A percentile compares a stretch with the other conserved stretches of the same genome.
phyloP scores from a whole-genome alignment of 2,888 invertebrate genomes.

The Nasonovia ribisnigri region DNA sequence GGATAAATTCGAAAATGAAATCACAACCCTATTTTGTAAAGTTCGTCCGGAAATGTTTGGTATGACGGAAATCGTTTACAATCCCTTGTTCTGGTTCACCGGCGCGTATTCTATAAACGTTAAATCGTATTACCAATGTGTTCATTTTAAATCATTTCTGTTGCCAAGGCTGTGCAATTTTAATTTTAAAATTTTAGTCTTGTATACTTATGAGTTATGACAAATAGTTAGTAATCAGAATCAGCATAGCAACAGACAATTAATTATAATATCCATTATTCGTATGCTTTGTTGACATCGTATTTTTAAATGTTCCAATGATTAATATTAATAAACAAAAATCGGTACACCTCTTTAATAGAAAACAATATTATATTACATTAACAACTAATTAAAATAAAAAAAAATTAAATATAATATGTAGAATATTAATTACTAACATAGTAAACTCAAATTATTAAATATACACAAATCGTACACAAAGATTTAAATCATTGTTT shows the following conservation, averaged over 20 bases:
- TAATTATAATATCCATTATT: neutral
- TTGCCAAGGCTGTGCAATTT: conserved; percentile 15
- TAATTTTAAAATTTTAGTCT: neutral
- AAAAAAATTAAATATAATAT: too few relatives aligned
- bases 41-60: conserved; percentile 16
- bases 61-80: conserved; percentile 29
- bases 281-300: neutral
- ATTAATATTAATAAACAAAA: too few relatives aligned
- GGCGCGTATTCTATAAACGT: conserved; percentile 6
- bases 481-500: neutral
- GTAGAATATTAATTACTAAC: neutral
- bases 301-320: neutral
- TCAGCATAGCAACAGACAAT: neutral
- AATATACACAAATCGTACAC: neutral
- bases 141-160: conserved; percentile 15
- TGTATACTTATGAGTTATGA: neutral
- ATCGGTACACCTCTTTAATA: neutral
- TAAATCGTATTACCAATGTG: neutral
- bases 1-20: neutral
- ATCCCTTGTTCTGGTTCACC: conserved; percentile 1
- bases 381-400: neutral
- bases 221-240: neutral
- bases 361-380: neutral
- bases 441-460: neutral
- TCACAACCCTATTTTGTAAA: neutral